phyloP scores from a whole-genome alignment of 2,888 invertebrate species.

The Campoletis raptor region DNA sequence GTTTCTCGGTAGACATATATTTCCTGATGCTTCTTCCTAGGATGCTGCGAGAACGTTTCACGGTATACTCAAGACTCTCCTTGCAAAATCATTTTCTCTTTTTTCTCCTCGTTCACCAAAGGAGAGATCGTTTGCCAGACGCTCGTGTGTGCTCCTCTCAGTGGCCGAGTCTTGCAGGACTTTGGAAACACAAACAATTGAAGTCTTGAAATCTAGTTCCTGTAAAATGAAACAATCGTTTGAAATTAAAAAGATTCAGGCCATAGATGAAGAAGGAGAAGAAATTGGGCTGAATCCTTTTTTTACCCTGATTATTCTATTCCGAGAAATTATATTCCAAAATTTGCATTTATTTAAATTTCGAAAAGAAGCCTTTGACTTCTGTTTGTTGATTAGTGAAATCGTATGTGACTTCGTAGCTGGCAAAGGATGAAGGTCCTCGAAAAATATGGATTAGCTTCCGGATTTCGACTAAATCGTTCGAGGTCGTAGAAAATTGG shows the following conservation, averaged over 20 bases:
- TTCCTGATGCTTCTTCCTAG: constrained; percentile 68
- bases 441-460: neutral
- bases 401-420: neutral
- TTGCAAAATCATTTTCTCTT: constrained; percentile 55
- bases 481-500: constrained; percentile 27
- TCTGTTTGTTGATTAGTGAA: neutral
- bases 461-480: neutral
- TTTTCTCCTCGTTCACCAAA: constrained; percentile 62
- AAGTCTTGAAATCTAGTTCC: constrained; percentile 62
- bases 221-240: neutral
- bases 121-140: constrained; percentile 63
- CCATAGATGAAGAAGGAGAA: neutral
- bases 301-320: neutral
- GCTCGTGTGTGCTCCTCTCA: constrained; percentile 13
- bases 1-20: constrained; percentile 73
- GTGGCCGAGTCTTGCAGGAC: constrained; percentile 48
- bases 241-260: neutral
- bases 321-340: neutral
- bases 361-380: neutral
- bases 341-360: neutral
- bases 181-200: constrained; percentile 28
- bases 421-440: neutral
- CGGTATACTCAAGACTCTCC: constrained; percentile 47
- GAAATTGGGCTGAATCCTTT: neutral
- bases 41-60: constrained; percentile 61